These are phyloP conservation scores for Drosophila ironensis DNA, from an alignment of 1,140 invertebrate species.

Conservation along the genomic window DNA sequence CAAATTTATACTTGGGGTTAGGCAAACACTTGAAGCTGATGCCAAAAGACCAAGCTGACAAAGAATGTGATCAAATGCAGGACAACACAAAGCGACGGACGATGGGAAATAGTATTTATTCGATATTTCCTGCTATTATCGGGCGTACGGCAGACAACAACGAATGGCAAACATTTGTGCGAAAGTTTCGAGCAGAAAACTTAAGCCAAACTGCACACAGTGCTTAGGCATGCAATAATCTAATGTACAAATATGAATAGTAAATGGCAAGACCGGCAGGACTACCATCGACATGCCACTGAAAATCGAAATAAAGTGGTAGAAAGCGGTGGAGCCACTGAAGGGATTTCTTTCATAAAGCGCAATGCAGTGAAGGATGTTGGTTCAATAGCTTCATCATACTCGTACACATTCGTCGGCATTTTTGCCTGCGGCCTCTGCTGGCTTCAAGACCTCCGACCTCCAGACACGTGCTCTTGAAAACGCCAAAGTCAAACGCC, in stretches of 20 bases:
- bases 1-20: conserved; percentile 21
- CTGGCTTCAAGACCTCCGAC: conserved; percentile 31
- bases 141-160: conserved; percentile 14
- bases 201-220: conserved; percentile 56
- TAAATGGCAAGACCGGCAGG: conserved; percentile 41
- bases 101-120: conserved; percentile 71
- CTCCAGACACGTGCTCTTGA: conserved; percentile 72
- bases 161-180: conserved; percentile 56
- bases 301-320: conserved; percentile 62
- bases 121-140: conserved; percentile 61
- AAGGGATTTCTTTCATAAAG: conserved; percentile 38
- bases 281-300: conserved; percentile 66
- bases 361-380: conserved; percentile 56
- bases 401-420: neutral
- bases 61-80: conserved; percentile 37
- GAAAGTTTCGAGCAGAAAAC: conserved; percentile 53
- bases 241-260: conserved; percentile 76
- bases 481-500: conserved; percentile 56
- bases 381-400: conserved; percentile 63
- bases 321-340: conserved; percentile 1
- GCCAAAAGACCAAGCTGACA: conserved; percentile 30
- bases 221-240: conserved; percentile 77
- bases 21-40: conserved; percentile 13
- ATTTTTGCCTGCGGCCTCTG: conserved; percentile 26
- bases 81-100: conserved; percentile 31